A percentile compares a stretch with the other conserved stretches of the same genome.
Evolutionary conservation across 2,797 vertebrate genomes (phyloP).

Genomic region (Galaxias olidus): DNA sequence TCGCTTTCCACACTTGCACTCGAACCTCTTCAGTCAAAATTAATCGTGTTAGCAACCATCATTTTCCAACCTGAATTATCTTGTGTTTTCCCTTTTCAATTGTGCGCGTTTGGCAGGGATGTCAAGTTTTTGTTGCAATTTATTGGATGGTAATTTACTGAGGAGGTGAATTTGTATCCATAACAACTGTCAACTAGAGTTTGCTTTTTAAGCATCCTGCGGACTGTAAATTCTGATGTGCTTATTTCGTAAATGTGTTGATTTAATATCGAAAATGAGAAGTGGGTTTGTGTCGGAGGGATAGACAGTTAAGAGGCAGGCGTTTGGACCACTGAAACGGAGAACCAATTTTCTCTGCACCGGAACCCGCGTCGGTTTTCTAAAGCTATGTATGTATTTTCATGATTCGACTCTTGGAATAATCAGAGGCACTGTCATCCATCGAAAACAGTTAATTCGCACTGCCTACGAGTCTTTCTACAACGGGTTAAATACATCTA

Average conservation of each 20-base stretch:
- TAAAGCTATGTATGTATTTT: slow-evolving; percentile 12
- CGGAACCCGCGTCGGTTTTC: slow-evolving; percentile 16
- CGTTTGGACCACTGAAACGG: slow-evolving; percentile 59
- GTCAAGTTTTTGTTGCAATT: slow-evolving; percentile 46
- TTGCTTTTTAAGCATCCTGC: slow-evolving; percentile 31
- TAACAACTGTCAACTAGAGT: slow-evolving; percentile 62
- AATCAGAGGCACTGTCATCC: slow-evolving; percentile 41
- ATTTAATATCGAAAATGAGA: slow-evolving; percentile 41
- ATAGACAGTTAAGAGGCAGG: slow-evolving; percentile 49
- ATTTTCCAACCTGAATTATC: not conserved
- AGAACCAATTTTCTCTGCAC: slow-evolving; percentile 43
- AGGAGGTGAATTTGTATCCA: slow-evolving; percentile 62
- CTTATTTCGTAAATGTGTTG: slow-evolving; percentile 34
- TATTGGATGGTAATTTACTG: slow-evolving; percentile 71
- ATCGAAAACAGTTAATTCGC: slow-evolving; percentile 44
- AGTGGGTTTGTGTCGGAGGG: slow-evolving; percentile 39
- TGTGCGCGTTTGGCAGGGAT: slow-evolving; percentile 39
- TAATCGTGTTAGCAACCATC: slow-evolving; percentile 22
- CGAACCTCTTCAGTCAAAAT: slow-evolving; percentile 53
- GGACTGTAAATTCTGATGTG: slow-evolving; percentile 49
- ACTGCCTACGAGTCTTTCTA: slow-evolving; percentile 43
- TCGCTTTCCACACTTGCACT: slow-evolving; percentile 49
- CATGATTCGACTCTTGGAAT: slow-evolving; percentile 61
- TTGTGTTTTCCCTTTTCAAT: not conserved
- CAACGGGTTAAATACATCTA: slow-evolving; percentile 43